Evolutionary conservation across 1,140 invertebrate genomes (phyloP).

Genomic region (Protaetia brevitarsis): DNA sequence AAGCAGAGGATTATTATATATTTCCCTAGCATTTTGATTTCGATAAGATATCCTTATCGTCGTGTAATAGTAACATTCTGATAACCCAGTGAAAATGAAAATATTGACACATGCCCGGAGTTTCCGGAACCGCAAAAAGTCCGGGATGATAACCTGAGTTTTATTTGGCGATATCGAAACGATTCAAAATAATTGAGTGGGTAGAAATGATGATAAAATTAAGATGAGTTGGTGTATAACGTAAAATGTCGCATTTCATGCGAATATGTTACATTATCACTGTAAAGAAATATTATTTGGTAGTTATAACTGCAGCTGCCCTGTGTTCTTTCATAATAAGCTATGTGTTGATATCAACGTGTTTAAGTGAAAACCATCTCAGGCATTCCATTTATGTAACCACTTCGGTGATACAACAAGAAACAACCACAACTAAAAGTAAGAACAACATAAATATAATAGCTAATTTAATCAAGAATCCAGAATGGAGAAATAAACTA

Average conservation of each 20-base stretch:
- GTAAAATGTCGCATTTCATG: conserved; percentile 4
- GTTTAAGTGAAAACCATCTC: not conserved
- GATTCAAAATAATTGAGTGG: not conserved
- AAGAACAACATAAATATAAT: not conserved
- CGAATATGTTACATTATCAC: conserved; percentile 11
- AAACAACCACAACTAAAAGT: not conserved
- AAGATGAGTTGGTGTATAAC: not conserved
- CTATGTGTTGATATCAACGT: not conserved
- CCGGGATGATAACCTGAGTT: conserved; percentile 7
- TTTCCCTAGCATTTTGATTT: not conserved
- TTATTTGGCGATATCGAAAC: not conserved
- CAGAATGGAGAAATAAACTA: conserved; percentile 20
- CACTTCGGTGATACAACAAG: not conserved
- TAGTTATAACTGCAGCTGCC: not conserved
- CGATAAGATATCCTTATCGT: no score
- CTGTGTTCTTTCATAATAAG: conserved; percentile 12
- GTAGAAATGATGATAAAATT: conserved; percentile 2
- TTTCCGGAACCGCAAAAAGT: not conserved
- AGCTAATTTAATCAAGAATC: conserved; percentile 3
- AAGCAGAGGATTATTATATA: not conserved
- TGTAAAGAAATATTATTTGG: conserved; percentile 3
- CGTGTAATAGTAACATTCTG: not conserved
- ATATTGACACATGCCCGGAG: conserved; percentile 6
- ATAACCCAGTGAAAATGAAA: not conserved
- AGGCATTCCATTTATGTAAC: not conserved